Evolutionary conservation across 1,140 invertebrate genomes (phyloP).

Genomic region (Frieseomelitta varia): DNA sequence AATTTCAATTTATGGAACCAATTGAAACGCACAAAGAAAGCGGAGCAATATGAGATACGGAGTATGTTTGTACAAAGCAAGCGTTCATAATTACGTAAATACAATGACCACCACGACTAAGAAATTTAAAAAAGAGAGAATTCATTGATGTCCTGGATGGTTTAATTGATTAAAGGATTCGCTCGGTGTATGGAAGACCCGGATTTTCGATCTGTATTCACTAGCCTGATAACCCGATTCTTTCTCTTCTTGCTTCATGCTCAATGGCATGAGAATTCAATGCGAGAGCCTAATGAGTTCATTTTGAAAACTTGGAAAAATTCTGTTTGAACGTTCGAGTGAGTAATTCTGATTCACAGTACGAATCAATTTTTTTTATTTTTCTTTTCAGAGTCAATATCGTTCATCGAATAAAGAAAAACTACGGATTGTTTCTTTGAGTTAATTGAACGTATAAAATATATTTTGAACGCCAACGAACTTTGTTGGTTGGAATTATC

Average conservation of each 20-base stretch:
- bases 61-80: neutral
- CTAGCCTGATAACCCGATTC: neutral
- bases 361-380: too few species aligned
- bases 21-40: neutral
- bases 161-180: conserved; percentile 6
- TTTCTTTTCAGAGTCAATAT: too few species aligned
- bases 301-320: neutral
- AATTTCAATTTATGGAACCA: neutral
- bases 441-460: neutral
- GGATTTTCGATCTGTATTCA: conserved; percentile 6
- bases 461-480: neutral
- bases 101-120: neutral
- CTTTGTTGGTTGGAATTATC: neutral
- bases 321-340: neutral
- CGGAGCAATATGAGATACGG: neutral
- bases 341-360: neutral
- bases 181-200: neutral
- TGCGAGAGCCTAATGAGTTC: neutral
- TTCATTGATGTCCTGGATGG: neutral
- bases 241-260: neutral
- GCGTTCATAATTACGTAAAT: neutral
- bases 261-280: conserved; percentile 7
- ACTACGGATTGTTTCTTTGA: neutral
- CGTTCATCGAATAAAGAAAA: neutral
- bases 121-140: neutral